Evolutionary conservation across 2,113 vertebrate species (phyloP), one percentile per base, ranked within the genome.

Genomic region (Syngnathus scovelli): DNA sequence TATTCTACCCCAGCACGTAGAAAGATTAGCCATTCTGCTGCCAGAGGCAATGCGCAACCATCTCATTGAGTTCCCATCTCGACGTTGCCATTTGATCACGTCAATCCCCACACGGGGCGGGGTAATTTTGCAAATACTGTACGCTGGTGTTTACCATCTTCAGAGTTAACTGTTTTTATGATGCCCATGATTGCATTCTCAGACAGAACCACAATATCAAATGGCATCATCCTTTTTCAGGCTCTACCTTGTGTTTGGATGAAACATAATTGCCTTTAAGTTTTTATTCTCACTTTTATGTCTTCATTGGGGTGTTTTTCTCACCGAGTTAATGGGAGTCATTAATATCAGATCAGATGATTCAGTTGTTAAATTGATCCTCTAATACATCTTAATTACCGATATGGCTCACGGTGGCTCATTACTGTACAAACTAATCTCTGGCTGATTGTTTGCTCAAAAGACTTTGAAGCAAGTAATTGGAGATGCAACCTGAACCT

Each of bases 1-100:
- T 81, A 78, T 84, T 85, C 77, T 79, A 71, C 69, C 60, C 58
- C 67, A 43, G 61, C 65, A 74, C 68, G 80, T 80, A 76, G 72
- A 81, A 82, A 71, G 72, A 84, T 80, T 82, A 49, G 74, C 78
- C 49, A 78, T 81, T 78, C 64, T 78, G 67, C 69, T 39, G 75
- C 78, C 36, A 38, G 36, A 75, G 71, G 80, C 77, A 18, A 66
- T 33, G 66, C 55, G 56, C 41, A 73, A 67, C 69, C 64, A 74
- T 86, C 67, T 66, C 62, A 84, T 78, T 84, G 69, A 78, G 78
- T 79, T 76, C 76, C 66, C 69, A 61, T 82, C 52, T 78, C 43
- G 68, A 10, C 52, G 68, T 77, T n/a, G 8, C 51, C 55, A 66
- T 75, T 73, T 78, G 67, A 72, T 68, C 19, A 43, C n/a, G 23